Percentiles rank a stretch among this genome's conserved stretches.
Evolutionary conservation across 2,113 vertebrate species (phyloP).

Genomic region (Mormyrus lacerda): DNA sequence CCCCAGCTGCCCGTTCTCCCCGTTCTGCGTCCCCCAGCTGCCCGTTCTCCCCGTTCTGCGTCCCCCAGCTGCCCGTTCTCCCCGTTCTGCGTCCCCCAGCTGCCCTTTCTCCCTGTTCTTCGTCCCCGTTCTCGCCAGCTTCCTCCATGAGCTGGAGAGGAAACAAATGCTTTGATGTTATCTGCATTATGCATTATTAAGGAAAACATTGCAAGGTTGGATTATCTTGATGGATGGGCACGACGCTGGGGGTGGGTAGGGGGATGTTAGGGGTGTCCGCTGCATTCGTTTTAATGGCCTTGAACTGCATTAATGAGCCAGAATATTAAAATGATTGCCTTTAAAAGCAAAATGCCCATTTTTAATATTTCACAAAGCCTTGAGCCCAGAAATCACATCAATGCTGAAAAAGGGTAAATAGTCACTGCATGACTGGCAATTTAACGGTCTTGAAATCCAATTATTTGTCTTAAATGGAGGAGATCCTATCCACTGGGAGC

Average conservation of each 20-base stretch:
- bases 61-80: not conserved
- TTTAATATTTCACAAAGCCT: not conserved
- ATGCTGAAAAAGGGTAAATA: not conserved
- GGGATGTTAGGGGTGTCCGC: not conserved
- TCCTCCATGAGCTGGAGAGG: not conserved
- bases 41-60: too few relatives aligned
- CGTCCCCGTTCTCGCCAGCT: not conserved
- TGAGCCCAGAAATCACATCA: slow-evolving; percentile 4
- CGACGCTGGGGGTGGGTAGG: not conserved
- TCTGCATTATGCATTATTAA: slow-evolving; percentile 11
- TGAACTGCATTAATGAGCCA: not conserved
- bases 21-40: too few relatives aligned
- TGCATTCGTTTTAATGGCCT: not conserved
- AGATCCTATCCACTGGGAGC: not conserved
- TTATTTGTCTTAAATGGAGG: slow-evolving; percentile 9
- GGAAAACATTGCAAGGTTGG: slow-evolving; percentile 4
- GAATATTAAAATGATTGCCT: not conserved
- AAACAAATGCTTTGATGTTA: not conserved
- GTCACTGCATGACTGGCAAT: not conserved
- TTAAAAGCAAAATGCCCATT: not conserved
- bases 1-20: not conserved
- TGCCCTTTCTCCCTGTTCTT: too few relatives aligned
- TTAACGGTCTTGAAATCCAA: slow-evolving; percentile 14
- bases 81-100: not conserved
- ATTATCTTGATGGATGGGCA: not conserved